Base-by-base conservation (phyloP, 2,888 invertebrate genomes). In the Blastobasis adustella region DNA sequence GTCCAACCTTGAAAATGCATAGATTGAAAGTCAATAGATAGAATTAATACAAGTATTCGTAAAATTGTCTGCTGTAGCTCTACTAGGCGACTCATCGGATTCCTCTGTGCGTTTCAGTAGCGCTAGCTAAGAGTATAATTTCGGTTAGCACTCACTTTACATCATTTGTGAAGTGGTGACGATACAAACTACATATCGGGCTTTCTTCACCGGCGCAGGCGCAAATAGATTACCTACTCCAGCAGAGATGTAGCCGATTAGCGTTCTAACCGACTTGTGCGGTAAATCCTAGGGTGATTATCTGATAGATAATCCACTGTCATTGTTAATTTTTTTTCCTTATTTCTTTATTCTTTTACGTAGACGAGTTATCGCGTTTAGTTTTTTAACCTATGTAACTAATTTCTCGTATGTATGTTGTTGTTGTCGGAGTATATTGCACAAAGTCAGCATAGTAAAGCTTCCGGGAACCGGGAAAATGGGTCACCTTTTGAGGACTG, bases 171-270 rank as follows among this genome's bases (percentile, higher is more conserved):
- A 62, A 69, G 61, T 63, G 65, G 80, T 77, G 59, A 70, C 82
- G 76, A 72, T 73, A 76, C 76, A 61, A 72, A 69, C 60, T 72
- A 82, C 78, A 74, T 63, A 72, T 67, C 63, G 62, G 61, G 67
- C 72, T 80, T 79, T 76, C 73, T 75, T 71, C 62, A 61, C 63
- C 61, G 57, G 64, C 65, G 58, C 63, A 69, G 72, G 67, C 70
- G 73, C 64, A 61, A 55, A 61, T 66, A 58, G 53, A 57, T 23
- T 23, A 53, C 57, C 10, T 55, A 58, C 71, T 63, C 65, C 65
- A 66, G 75, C 64, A 71, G 88, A 86, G 70, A 88, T 88, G 88
- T 88, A 88, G 88, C 83, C 87, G 62, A 63, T 73, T 77, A 77
- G 61, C 58, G 67, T 61, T 60, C 64, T 50, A 59, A 69, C 87